Conservation (phyloP, 2,113 vertebrate genomes). For the Pangasianodon hypophthalmus region DNA sequence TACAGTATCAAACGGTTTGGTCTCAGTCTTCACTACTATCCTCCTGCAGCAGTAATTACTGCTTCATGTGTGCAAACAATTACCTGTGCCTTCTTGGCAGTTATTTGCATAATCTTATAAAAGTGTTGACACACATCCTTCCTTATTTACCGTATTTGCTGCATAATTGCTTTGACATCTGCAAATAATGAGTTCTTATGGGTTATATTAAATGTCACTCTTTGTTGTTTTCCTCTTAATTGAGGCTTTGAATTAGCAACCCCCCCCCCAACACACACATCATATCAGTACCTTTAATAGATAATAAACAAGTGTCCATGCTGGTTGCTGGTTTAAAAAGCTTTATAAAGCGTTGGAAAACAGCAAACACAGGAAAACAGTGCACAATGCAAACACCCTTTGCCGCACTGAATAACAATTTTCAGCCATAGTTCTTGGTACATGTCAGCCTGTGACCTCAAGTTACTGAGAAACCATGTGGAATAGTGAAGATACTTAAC, state of each 20-base stretch:
- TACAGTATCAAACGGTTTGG: constrained; percentile 25
- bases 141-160: constrained; percentile 20
- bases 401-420: neutral
- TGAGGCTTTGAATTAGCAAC: neutral
- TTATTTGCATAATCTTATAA: constrained; percentile 52
- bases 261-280: neutral
- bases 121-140: constrained; percentile 11
- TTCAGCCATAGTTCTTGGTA: neutral
- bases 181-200: neutral
- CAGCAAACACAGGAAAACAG: neutral
- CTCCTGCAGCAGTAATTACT: constrained; percentile 43
- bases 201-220: neutral
- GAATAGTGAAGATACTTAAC: neutral
- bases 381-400: neutral
- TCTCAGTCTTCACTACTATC: constrained; percentile 15
- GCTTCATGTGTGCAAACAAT: constrained; percentile 28
- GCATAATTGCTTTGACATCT: constrained; percentile 2
- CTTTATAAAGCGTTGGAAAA: neutral
- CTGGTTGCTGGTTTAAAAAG: neutral
- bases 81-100: constrained; percentile 21
- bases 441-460: constrained; percentile 5
- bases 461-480: neutral
- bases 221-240: neutral
- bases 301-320: neutral
- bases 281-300: neutral